phyloP scores from a whole-genome alignment of 2,113 vertebrate genomes.

The Pachyramphus minor region DNA sequence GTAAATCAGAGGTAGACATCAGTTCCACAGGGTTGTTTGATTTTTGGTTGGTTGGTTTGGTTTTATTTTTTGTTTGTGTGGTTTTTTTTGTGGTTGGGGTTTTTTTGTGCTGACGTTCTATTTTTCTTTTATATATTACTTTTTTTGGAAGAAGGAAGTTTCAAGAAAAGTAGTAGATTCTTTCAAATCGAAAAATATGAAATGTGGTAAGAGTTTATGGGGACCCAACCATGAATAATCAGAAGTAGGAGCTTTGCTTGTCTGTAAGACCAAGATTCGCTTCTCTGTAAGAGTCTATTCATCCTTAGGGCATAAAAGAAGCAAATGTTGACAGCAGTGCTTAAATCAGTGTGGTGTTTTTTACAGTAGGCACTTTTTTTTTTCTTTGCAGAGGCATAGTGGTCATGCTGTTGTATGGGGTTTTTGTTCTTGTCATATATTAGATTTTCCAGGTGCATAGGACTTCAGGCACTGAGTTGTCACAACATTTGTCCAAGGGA shows the following conservation, averaged over 20 bases:
- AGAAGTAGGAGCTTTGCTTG: conserved; percentile 60
- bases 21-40: not conserved
- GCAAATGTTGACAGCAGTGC: conserved; percentile 47
- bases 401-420: not conserved
- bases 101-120: conserved; percentile 2
- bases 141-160: conserved; percentile 55
- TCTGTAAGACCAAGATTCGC: conserved; percentile 56
- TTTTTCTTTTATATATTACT: conserved; percentile 57
- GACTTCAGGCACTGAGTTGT: not conserved
- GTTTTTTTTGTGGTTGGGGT: too few species aligned
- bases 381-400: not conserved
- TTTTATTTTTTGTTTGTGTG: too few species aligned
- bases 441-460: conserved; percentile 49
- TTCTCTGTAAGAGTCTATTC: conserved; percentile 55
- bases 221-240: conserved; percentile 59
- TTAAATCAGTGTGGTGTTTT: conserved; percentile 65
- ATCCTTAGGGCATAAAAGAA: conserved; percentile 61
- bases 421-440: not conserved
- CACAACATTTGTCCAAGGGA: not conserved
- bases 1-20: not conserved
- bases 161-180: conserved; percentile 50
- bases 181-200: conserved; percentile 71
- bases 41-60: not conserved
- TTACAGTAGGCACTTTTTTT: conserved; percentile 34
- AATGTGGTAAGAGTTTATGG: conserved; percentile 57